Conservation (phyloP, 2,888 invertebrate species). For the Sarcophaga rosellei region DNA sequence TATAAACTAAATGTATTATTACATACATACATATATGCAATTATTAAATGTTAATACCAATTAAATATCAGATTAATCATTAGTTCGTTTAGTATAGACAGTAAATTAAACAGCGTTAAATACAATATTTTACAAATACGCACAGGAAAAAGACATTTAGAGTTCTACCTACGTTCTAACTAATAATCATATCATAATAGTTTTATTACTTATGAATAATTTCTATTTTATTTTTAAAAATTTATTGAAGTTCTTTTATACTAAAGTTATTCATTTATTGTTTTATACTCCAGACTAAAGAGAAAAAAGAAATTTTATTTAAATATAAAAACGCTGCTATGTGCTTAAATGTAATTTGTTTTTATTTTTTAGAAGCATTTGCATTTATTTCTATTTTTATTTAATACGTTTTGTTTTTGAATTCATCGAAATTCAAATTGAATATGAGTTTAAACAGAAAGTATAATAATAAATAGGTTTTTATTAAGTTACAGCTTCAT, state of each 20-base stretch:
- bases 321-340: neutral
- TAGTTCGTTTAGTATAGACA: neutral
- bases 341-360: slow-evolving; percentile 3
- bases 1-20: neutral
- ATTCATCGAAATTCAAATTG: neutral
- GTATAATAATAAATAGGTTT: neutral
- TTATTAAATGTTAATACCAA: slow-evolving; percentile 27
- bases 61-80: slow-evolving; percentile 17
- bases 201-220: neutral
- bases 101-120: slow-evolving; percentile 37
- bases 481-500: neutral
- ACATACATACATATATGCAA: too few relatives aligned
- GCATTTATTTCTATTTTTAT: slow-evolving; percentile 6
- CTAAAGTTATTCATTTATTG: neutral
- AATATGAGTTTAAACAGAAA: neutral
- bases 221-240: neutral
- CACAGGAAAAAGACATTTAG: slow-evolving; percentile 19
- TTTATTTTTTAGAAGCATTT: neutral
- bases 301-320: neutral
- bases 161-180: slow-evolving; percentile 40
- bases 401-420: slow-evolving; percentile 42
- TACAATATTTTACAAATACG: slow-evolving; percentile 26
- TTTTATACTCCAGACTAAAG: too few relatives aligned
- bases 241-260: neutral
- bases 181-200: slow-evolving; percentile 17